phyloP scores from a whole-genome alignment of 2,888 invertebrate species.

The Scaptomyza cyrtandrae region DNA sequence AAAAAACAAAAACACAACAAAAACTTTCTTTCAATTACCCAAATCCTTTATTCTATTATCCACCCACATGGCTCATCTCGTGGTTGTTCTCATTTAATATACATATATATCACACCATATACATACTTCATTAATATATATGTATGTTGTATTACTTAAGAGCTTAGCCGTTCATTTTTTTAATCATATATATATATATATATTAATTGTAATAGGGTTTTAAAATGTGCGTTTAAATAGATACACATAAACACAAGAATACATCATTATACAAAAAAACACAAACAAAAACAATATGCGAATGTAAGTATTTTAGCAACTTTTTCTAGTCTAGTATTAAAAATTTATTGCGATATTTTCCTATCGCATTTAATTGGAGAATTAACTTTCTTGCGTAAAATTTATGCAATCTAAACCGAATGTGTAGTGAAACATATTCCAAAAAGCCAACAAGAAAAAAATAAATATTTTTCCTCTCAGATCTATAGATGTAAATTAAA shows the following conservation, averaged over 20 bases:
- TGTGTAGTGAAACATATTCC: constrained; percentile 60
- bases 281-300: constrained; percentile 39
- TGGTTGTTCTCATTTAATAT: constrained; percentile 41
- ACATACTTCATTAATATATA: constrained; percentile 14
- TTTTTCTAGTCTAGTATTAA: constrained; percentile 73
- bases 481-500: constrained; percentile 24
- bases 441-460: constrained; percentile 42
- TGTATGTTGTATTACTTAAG: constrained; percentile 56
- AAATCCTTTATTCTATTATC: neutral
- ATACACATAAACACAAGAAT: constrained; percentile 26
- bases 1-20: constrained; percentile 29
- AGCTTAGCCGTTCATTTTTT: constrained; percentile 63
- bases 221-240: constrained; percentile 55
- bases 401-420: constrained; percentile 36
- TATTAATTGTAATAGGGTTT: constrained; percentile 31
- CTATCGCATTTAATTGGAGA: constrained; percentile 46
- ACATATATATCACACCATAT: constrained; percentile 18
- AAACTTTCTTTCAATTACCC: constrained; percentile 45
- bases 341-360: constrained; percentile 58
- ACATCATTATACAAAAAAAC: constrained; percentile 35
- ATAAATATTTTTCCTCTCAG: constrained; percentile 55
- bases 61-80: constrained; percentile 37
- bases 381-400: constrained; percentile 49
- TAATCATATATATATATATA: constrained; percentile 53
- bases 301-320: constrained; percentile 64